phyloP scores from a whole-genome alignment of 2,113 vertebrate species.

The Pardalotus punctatus region DNA sequence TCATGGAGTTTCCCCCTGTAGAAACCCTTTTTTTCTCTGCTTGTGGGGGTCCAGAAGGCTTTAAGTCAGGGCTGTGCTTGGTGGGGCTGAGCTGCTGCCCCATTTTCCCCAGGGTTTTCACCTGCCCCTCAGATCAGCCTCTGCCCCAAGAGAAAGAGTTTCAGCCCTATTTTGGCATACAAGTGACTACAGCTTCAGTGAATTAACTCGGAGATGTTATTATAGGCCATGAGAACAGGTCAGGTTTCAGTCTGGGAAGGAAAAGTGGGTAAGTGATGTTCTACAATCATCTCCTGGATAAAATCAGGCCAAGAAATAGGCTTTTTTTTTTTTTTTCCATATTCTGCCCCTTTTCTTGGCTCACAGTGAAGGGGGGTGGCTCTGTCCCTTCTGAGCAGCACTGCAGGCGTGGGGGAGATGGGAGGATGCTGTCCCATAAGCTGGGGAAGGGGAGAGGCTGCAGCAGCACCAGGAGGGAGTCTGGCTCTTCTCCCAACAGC shows the following conservation, averaged over 20 bases:
- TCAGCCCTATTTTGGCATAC: background rate
- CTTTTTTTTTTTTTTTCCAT: background rate
- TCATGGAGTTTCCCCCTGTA: background rate
- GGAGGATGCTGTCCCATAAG: background rate
- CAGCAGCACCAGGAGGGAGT: background rate
- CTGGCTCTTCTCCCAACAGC: background rate
- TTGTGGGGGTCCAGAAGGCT: background rate
- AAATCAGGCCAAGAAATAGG: background rate
- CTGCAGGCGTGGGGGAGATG: background rate
- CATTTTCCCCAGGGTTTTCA: background rate
- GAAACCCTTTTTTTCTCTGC: background rate
- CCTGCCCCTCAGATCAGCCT: background rate
- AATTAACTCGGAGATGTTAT: background rate
- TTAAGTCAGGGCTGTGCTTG: background rate
- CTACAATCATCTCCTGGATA: background rate
- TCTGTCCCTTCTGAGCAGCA: accelerated
- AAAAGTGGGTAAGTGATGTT: background rate
- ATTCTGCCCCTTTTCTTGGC: background rate
- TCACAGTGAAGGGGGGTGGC: background rate
- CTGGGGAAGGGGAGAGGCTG: background rate
- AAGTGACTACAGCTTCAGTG: background rate
- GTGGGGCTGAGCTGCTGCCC: background rate
- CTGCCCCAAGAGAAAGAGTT: background rate
- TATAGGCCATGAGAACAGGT: background rate
- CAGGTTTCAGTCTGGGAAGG: background rate